Conservation (phyloP, 2,888 invertebrate genomes). For the Polyommatus icarus region DNA sequence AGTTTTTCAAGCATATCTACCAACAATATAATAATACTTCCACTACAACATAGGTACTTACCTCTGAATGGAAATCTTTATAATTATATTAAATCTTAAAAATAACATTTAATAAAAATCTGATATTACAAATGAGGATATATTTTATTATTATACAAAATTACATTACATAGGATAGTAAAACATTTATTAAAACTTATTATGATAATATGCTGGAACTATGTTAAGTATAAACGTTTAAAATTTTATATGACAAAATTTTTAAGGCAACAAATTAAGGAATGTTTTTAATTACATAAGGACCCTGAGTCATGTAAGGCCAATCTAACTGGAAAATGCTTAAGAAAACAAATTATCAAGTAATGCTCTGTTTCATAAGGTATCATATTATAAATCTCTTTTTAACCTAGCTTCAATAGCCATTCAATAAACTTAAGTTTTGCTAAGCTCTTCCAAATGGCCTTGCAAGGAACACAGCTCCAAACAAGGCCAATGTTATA, state of each 20-base stretch:
- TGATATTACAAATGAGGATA: neutral
- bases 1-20: neutral
- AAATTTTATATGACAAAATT: no score
- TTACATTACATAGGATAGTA: neutral
- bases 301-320: no score
- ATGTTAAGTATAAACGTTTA: neutral
- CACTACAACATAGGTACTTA: slow-evolving; percentile 7
- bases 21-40: neutral
- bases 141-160: neutral
- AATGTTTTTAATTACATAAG: neutral
- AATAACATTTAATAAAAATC: slow-evolving; percentile 15
- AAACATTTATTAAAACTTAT: neutral
- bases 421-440: no score
- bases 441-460: no score
- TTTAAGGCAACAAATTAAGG: no score
- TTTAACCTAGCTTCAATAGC: no score
- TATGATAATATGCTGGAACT: neutral
- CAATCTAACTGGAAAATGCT: no score
- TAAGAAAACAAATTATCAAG: no score
- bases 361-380: no score
- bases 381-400: no score
- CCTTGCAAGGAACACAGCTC: no score
- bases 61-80: neutral
- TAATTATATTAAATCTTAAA: neutral
- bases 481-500: no score